These are phyloP conservation scores for Saturnia pavonia DNA, from an alignment of 2,888 invertebrate species.

Conservation along the genomic window DNA sequence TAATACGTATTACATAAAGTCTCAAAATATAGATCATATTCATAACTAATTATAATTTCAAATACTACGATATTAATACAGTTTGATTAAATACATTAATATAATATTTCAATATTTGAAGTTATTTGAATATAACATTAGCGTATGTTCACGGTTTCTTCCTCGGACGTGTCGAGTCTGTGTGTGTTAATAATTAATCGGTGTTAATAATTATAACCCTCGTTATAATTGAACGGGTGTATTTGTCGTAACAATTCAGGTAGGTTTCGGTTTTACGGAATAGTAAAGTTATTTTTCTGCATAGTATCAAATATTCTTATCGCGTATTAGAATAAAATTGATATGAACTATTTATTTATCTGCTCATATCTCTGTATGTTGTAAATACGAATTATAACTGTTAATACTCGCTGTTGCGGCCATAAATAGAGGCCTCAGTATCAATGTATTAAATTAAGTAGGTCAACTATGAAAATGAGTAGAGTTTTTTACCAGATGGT, in stretches of 20 bases:
- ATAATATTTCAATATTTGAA: constrained; percentile 11
- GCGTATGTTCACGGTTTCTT: constrained; percentile 8
- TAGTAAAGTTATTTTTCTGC: neutral
- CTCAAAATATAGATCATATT: neutral
- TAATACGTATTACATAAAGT: neutral
- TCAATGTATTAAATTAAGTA: neutral
- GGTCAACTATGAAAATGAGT: neutral
- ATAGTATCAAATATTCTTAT: neutral
- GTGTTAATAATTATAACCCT: neutral
- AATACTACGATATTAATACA: neutral
- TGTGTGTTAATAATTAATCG: too few species aligned
- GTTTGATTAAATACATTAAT: neutral
- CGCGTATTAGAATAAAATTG: constrained; percentile 2
- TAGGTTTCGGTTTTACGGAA: neutral
- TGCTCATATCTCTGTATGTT: neutral
- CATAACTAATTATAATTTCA: constrained; percentile 10
- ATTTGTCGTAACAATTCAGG: neutral
- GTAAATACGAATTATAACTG: constrained; percentile 4
- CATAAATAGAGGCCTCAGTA: constrained; percentile 15
- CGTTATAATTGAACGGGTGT: neutral
- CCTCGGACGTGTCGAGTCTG: constrained; percentile 9
- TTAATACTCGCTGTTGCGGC: neutral
- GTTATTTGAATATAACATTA: constrained; percentile 8
- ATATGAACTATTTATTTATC: constrained; percentile 5
- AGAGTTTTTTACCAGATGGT: neutral